These are phyloP conservation scores for Empidonax alnorum DNA, from an alignment of 2,113 vertebrate species.

Conservation along the genomic window DNA sequence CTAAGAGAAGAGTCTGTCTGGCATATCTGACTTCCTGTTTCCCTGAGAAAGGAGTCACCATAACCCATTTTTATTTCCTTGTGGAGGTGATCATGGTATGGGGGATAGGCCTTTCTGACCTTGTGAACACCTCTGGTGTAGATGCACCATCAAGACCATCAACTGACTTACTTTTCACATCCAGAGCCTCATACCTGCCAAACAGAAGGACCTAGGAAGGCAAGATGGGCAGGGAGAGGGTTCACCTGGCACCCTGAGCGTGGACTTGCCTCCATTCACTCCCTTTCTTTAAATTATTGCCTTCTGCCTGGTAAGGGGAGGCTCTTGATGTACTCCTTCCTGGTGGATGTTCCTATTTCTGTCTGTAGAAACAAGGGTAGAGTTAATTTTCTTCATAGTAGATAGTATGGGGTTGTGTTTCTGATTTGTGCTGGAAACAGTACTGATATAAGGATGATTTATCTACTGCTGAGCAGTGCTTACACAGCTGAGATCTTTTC, in stretches of 20 bases:
- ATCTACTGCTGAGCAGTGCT: not conserved
- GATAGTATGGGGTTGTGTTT: not conserved
- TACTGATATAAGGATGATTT: not conserved
- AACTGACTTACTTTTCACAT: not conserved
- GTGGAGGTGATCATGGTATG: fast-evolving
- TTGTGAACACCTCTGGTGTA: not conserved
- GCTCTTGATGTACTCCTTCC: not conserved
- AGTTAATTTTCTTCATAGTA: not conserved
- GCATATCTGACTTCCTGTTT: not conserved
- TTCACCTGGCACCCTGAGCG: fast-evolving
- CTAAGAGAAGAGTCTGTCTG: too few species aligned
- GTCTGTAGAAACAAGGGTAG: not conserved
- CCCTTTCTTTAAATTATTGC: not conserved
- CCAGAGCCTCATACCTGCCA: not conserved
- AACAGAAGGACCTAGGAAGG: not conserved
- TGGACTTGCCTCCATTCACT: not conserved
- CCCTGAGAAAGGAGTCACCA: not conserved
- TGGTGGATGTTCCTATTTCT: not conserved
- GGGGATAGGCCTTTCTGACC: not conserved
- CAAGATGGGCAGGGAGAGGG: not conserved
- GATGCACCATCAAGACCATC: not conserved
- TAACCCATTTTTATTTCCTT: not conserved
- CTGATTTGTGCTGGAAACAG: not conserved
- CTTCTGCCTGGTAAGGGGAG: not conserved
- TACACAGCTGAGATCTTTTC: not conserved